A percentile compares a stretch with the other conserved stretches of the same genome.
These are phyloP conservation scores for Oryzias javanicus DNA, from an alignment of 2,113 vertebrate genomes.

Conservation along the genomic window DNA sequence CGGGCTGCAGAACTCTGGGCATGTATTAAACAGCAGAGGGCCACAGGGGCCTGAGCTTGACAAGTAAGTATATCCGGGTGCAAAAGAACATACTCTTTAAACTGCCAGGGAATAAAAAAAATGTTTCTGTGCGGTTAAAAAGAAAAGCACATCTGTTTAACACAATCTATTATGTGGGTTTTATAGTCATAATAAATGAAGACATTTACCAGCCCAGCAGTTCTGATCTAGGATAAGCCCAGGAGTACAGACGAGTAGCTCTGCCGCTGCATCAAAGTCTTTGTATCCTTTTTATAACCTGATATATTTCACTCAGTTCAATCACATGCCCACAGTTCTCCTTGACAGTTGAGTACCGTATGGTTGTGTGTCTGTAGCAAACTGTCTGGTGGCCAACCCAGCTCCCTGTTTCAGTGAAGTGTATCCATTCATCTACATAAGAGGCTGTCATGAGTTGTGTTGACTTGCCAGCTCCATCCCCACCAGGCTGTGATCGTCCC, in stretches of 20 bases:
- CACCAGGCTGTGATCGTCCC: conserved; percentile 89
- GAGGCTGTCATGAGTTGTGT: conserved; percentile 66
- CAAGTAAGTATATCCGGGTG: conserved; percentile 69
- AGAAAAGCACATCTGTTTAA: conserved; percentile 24
- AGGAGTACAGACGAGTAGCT: conserved; percentile 25
- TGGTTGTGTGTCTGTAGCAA: conserved; percentile 59
- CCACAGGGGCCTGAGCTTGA: conserved; percentile 62
- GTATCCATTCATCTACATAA: conserved; percentile 71
- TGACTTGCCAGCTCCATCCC: conserved; percentile 88
- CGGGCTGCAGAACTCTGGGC: conserved; percentile 58
- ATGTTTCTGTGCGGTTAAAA: conserved; percentile 33
- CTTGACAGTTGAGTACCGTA: conserved; percentile 56
- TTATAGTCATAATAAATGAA: conserved; percentile 43
- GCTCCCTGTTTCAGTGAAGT: conserved; percentile 57
- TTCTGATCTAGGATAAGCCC: conserved; percentile 31
- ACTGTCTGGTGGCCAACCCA: conserved; percentile 65
- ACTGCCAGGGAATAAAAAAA: conserved; percentile 56
- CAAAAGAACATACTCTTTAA: conserved; percentile 52
- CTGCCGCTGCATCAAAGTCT: conserved; percentile 29
- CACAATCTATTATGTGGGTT: conserved; percentile 29
- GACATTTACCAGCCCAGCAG: conserved; percentile 44
- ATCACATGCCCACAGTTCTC: conserved; percentile 49
- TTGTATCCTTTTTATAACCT: conserved; percentile 50
- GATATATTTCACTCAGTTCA: conserved; percentile 57
- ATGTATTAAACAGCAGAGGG: conserved; percentile 74